These are phyloP conservation scores for Ptilonorhynchus violaceus DNA, from an alignment of 2,113 vertebrate species.

Conservation along the genomic window DNA sequence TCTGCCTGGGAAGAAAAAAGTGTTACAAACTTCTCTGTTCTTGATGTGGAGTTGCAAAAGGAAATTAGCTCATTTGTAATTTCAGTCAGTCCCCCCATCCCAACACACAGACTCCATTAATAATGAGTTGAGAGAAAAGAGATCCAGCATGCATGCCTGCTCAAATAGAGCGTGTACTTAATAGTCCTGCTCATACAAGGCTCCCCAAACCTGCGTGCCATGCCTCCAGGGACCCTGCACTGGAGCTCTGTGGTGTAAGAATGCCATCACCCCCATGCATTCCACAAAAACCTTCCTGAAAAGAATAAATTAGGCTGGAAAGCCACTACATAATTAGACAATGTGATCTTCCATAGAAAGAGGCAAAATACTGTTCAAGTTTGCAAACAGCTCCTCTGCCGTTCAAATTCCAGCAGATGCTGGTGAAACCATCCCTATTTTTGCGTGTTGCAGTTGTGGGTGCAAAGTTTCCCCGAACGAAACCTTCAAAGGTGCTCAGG, in stretches of 20 bases:
- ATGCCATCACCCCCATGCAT: background rate
- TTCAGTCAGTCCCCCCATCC: constrained; percentile 36
- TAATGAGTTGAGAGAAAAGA: constrained; percentile 61
- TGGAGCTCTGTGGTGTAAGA: background rate
- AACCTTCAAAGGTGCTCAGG: background rate
- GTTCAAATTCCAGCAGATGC: rapidly evolving
- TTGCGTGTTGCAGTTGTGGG: rapidly evolving
- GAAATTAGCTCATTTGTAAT: constrained; percentile 50
- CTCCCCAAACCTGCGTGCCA: background rate
- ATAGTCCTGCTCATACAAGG: background rate
- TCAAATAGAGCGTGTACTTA: constrained; percentile 45
- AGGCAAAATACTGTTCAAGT: background rate
- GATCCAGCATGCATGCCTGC: background rate
- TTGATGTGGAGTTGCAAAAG: background rate
- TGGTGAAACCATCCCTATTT: background rate
- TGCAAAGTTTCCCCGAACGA: background rate
- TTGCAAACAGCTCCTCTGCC: rapidly evolving
- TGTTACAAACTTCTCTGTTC: background rate
- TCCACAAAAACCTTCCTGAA: background rate
- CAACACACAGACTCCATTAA: constrained; percentile 12
- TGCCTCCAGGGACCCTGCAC: background rate
- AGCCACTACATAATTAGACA: background rate
- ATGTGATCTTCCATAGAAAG: background rate
- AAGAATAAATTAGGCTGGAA: background rate
- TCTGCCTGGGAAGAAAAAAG: constrained; percentile 10